Conservation (phyloP, 2,797 vertebrate species). For the Onychomys arenicola region DNA sequence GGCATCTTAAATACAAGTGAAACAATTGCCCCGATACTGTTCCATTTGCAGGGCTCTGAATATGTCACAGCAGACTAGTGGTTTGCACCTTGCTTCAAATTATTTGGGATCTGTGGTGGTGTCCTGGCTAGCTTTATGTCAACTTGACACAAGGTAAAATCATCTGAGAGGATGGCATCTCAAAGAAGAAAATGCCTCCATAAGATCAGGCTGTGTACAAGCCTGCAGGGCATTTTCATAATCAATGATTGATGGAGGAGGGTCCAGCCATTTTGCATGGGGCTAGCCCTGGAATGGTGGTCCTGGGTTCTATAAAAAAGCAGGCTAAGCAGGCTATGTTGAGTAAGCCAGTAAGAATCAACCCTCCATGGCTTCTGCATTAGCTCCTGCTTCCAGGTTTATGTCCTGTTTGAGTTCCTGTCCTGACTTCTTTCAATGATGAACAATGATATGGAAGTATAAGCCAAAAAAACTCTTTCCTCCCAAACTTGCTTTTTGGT, state of each 20-base stretch:
- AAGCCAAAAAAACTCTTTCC: background rate
- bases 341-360: background rate
- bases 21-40: conserved; percentile 72
- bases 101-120: conserved; percentile 64
- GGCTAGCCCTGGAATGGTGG: background rate
- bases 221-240: background rate
- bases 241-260: background rate
- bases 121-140: background rate
- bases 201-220: background rate
- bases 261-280: background rate
- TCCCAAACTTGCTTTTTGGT: background rate
- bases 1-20: conserved; percentile 67
- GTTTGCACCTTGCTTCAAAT: conserved; percentile 81
- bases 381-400: background rate
- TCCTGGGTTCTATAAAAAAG: background rate
- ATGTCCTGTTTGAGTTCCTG: background rate
- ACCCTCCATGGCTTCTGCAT: background rate
- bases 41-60: conserved; percentile 79
- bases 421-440: background rate
- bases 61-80: conserved; percentile 83
- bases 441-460: background rate
- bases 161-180: background rate
- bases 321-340: background rate
- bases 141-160: background rate
- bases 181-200: background rate